phyloP scores from a whole-genome alignment of 2,113 vertebrate genomes.

The Collichthys lucidus region DNA sequence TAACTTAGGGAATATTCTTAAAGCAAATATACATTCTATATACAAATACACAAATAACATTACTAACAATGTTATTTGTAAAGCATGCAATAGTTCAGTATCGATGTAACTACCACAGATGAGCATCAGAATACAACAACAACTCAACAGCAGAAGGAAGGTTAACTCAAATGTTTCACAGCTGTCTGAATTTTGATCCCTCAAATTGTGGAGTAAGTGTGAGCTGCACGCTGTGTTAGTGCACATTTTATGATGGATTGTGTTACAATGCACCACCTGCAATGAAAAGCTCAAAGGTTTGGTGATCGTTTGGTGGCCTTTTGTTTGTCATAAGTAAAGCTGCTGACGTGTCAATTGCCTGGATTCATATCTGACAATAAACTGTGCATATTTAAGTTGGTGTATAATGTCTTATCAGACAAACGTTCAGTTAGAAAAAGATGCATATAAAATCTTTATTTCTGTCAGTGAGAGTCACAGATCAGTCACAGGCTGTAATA shows the following conservation, averaged over 20 bases:
- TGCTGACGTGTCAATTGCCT: neutral
- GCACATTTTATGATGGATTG: slow-evolving; percentile 14
- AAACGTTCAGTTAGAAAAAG: neutral
- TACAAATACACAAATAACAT: neutral
- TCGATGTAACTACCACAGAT: neutral
- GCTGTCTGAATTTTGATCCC: neutral
- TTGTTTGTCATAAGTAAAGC: neutral
- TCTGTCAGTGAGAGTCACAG: neutral
- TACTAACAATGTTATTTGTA: neutral
- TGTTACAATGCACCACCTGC: neutral
- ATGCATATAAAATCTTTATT: neutral
- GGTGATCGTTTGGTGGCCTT: too few relatives aligned
- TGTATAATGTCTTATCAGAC: neutral
- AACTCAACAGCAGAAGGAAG: neutral
- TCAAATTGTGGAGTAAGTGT: neutral
- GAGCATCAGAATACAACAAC: neutral
- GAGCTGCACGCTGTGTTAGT: neutral
- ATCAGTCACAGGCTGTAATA: neutral
- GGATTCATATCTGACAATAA: slow-evolving; percentile 28
- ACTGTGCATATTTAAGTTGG: neutral
- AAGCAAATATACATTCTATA: neutral
- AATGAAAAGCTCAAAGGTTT: slow-evolving; percentile 51
- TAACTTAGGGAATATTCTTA: neutral
- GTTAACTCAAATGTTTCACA: neutral
- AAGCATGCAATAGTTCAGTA: neutral